Evolutionary conservation across 2,888 invertebrate species (phyloP).

Genomic region (Toxonevra muliebris): DNA sequence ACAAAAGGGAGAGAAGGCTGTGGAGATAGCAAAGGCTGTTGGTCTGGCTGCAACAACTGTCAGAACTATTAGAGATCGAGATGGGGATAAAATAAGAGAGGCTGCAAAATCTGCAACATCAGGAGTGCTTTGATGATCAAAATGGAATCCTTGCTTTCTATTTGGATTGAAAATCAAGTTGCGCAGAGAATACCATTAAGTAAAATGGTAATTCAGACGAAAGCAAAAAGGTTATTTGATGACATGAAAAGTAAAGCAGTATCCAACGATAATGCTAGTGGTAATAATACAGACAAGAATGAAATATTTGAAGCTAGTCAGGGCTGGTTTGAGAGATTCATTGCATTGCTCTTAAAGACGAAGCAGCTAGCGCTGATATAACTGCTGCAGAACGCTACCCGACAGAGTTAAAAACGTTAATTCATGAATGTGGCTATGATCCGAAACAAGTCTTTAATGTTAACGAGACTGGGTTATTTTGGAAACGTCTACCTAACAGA

Average conservation of each 20-base stretch:
- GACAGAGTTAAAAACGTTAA: constrained; percentile 39
- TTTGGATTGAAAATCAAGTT: constrained; percentile 40
- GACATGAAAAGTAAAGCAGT: constrained; percentile 37
- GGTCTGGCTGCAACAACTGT: constrained; percentile 35
- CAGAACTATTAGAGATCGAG: constrained; percentile 42
- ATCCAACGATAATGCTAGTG: constrained; percentile 24
- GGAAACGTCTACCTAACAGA: constrained; percentile 40
- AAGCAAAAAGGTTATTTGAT: constrained; percentile 43
- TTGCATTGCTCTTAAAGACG: constrained; percentile 41
- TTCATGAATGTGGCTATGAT: too few species aligned
- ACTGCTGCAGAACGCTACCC: constrained; percentile 39
- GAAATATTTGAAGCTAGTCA: constrained; percentile 42
- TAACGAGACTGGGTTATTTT: constrained; percentile 37
- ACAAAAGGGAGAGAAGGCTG: constrained; percentile 40
- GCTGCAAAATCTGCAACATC: constrained; percentile 41
- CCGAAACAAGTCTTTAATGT: too few species aligned
- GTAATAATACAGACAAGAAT: constrained; percentile 32
- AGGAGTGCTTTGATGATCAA: constrained; percentile 42
- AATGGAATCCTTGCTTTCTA: constrained; percentile 39
- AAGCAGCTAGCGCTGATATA: constrained; percentile 42
- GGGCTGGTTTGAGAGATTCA: constrained; percentile 42
- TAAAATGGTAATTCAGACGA: constrained; percentile 43
- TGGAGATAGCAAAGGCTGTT: constrained; percentile 35
- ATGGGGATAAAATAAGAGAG: constrained; percentile 42
- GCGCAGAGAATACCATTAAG: constrained; percentile 41